A percentile compares a stretch with the other conserved stretches of the same genome.
phyloP scores from a whole-genome alignment of 1,140 invertebrate genomes.

The Orussus abietinus region DNA sequence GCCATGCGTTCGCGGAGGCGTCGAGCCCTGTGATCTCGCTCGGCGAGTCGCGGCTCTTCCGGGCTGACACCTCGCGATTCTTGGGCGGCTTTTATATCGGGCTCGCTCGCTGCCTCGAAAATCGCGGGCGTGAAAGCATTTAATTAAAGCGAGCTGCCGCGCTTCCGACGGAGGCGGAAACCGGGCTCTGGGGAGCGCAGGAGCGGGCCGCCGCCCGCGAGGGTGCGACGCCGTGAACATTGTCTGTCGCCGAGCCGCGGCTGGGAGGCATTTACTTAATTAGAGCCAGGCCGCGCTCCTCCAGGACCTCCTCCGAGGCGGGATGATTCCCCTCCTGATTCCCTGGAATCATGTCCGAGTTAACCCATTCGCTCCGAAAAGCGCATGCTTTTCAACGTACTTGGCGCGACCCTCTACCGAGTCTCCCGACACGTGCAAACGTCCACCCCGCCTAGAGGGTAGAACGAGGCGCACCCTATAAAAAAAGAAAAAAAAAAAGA shows the following conservation, averaged over 20 bases:
- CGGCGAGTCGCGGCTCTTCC: slow-evolving; percentile 12
- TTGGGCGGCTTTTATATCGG: slow-evolving; percentile 23
- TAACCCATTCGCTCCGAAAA: no score
- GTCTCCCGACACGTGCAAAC: no score
- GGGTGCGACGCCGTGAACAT: slow-evolving; percentile 35
- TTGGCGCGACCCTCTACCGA: no score
- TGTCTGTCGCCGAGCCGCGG: slow-evolving; percentile 27
- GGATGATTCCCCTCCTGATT: no score
- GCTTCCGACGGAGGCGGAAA: slow-evolving; percentile 21
- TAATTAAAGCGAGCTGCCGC: slow-evolving; percentile 30
- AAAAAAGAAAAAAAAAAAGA: no score
- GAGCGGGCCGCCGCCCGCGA: slow-evolving; percentile 23
- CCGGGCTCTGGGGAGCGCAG: slow-evolving; percentile 17
- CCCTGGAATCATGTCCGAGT: no score
- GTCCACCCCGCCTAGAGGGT: no score
- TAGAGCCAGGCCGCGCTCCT: slow-evolving; percentile 24
- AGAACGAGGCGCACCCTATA: no score
- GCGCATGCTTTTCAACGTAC: no score
- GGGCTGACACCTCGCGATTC: slow-evolving; percentile 24
- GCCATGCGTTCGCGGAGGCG: no score
- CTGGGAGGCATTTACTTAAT: slow-evolving; percentile 36
- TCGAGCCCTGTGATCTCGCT: neutral
- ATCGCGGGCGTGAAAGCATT: slow-evolving; percentile 29
- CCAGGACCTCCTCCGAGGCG: no score
- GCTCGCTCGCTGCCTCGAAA: slow-evolving; percentile 22